Conservation (phyloP, 1,140 invertebrate species). For the Drosophila dunni region DNA sequence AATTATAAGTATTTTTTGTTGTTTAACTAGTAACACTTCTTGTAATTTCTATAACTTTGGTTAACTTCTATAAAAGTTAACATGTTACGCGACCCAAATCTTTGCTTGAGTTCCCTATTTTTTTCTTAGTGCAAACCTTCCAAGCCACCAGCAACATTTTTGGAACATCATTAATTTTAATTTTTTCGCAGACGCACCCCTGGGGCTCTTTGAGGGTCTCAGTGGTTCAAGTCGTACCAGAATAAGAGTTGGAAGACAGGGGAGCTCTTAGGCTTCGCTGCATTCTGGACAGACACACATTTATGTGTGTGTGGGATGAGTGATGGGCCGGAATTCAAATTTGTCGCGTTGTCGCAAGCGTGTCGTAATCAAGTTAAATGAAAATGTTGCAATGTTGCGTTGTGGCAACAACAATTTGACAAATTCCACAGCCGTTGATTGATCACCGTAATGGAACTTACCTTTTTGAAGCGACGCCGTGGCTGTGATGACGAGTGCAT, state of each 20-base stretch:
- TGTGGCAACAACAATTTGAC: slow-evolving; percentile 25
- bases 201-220: slow-evolving; percentile 23
- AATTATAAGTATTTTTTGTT: no score
- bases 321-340: slow-evolving; percentile 32
- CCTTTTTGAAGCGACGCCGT: slow-evolving; percentile 75
- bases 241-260: background rate
- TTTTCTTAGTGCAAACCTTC: background rate
- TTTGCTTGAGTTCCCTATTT: no score
- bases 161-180: slow-evolving; percentile 81
- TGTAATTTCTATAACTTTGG: no score
- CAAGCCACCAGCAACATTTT: slow-evolving; percentile 52
- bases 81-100: no score
- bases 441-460: slow-evolving; percentile 46
- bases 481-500: slow-evolving; percentile 65
- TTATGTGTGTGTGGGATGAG: slow-evolving; percentile 13
- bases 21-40: no score
- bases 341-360: slow-evolving; percentile 17
- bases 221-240: background rate
- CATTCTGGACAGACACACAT: slow-evolving; percentile 53
- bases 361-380: slow-evolving; percentile 44
- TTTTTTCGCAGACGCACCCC: slow-evolving; percentile 76
- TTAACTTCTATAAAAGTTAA: no score
- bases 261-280: slow-evolving; percentile 49
- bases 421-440: slow-evolving; percentile 44
- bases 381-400: slow-evolving; percentile 36